These are phyloP conservation scores for Lepidostoma basale DNA, from an alignment of 1,140 invertebrate genomes.

Conservation along the genomic window DNA sequence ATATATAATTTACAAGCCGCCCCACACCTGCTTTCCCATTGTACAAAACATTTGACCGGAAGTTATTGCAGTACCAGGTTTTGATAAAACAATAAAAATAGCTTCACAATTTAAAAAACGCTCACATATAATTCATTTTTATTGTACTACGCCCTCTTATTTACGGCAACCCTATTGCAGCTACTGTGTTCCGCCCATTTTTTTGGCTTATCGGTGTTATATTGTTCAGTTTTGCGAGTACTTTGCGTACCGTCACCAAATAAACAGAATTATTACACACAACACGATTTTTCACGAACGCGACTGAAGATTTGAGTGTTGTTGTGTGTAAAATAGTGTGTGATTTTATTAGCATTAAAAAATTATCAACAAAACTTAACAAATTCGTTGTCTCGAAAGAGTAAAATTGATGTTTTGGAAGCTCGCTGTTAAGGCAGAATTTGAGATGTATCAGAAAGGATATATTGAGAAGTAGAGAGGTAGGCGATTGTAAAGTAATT, in stretches of 20 bases:
- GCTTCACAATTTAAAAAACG: conserved; percentile 24
- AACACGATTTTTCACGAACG: too few relatives aligned
- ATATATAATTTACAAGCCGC: too few relatives aligned
- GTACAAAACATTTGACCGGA: neutral
- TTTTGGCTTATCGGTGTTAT: conserved; percentile 35
- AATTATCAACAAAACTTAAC: too few relatives aligned
- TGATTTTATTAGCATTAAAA: too few relatives aligned
- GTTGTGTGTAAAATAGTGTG: too few relatives aligned
- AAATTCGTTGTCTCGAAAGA: too few relatives aligned
- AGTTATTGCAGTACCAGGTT: conserved; percentile 10
- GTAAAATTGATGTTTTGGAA: too few relatives aligned
- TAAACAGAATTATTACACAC: neutral
- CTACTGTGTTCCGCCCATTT: conserved; percentile 17
- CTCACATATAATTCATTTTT: conserved; percentile 59
- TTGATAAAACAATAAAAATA: conserved; percentile 33
- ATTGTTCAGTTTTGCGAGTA: conserved; percentile 23
- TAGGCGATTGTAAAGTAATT: too few relatives aligned
- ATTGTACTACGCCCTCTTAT: conserved; percentile 55
- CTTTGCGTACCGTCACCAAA: neutral
- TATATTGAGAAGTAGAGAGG: too few relatives aligned
- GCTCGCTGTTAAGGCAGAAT: too few relatives aligned
- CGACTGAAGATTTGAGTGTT: too few relatives aligned
- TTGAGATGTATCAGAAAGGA: too few relatives aligned
- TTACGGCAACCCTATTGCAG: conserved; percentile 60
- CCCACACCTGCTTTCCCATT: neutral